Conservation (phyloP, 2,888 invertebrate species). For the Metellina segmentata region DNA sequence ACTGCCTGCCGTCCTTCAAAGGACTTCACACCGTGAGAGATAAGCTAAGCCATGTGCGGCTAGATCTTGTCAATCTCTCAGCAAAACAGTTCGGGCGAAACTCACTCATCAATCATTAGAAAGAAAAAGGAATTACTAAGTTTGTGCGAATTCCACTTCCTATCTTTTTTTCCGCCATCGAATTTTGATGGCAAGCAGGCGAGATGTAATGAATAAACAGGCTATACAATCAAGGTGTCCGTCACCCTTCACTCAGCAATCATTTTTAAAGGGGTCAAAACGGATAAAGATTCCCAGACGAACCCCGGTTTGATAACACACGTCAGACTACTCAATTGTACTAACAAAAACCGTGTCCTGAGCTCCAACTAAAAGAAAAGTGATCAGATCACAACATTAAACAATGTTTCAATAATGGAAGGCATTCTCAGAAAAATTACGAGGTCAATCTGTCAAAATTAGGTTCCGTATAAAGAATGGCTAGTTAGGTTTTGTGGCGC, state of each 20-base stretch:
- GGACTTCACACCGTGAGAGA: constrained; percentile 7
- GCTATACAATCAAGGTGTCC: constrained; percentile 43
- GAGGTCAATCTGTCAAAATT: no score
- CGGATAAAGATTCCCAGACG: constrained; percentile 33
- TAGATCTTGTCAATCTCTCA: constrained; percentile 45
- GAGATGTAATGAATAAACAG: constrained; percentile 35
- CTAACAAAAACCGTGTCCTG: not conserved
- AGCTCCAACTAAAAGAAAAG: not conserved
- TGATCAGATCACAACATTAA: no score
- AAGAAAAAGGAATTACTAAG: constrained; percentile 3
- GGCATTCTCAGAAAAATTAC: no score
- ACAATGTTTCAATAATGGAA: no score
- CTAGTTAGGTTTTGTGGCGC: no score
- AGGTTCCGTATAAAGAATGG: no score
- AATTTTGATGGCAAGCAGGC: constrained; percentile 24
- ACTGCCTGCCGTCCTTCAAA: not conserved
- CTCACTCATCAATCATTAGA: constrained; percentile 28
- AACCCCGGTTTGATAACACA: not conserved
- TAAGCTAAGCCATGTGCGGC: constrained; percentile 25
- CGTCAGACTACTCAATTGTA: not conserved
- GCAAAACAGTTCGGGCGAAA: not conserved
- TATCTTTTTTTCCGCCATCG: not conserved
- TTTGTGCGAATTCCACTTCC: not conserved
- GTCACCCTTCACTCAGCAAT: not conserved
- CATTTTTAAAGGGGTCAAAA: constrained; percentile 43